Evolutionary conservation across 2,113 vertebrate species (phyloP), one percentile per base, ranked within the genome.

Genomic region (Scartelaos histophorus): DNA sequence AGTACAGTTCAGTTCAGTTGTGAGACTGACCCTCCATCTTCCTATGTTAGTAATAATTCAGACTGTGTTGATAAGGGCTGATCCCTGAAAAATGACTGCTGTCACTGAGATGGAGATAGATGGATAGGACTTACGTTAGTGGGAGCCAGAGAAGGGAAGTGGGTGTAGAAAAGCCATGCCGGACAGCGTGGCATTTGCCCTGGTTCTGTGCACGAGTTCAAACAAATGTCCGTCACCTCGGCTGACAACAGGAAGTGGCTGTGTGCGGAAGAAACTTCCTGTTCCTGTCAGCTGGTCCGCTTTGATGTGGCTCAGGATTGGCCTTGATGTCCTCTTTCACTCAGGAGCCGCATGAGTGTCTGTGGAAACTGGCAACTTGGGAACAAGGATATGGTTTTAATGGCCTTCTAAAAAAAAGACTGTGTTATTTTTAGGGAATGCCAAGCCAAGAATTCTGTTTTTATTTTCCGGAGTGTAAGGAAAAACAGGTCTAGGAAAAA

Each of bases 231-330:
- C 85, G 83, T 92, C 92, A 92, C 88, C 88, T 91, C 74, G 67
- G 87, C 84, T 85, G 91, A 93, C 91, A 93, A 93, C 91, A 92
- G 90, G 92, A 93, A 92, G 89, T 82, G 25, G 86, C 86, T 92
- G 89, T 85, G 88, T 82, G 90, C 85, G 74, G 88, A 85, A 79
- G 89, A 84, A 92, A 86, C 89, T 90, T 92, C 90, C 90, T 88
- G 90, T 92, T 92, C 91, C 91, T 91, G 87, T 91, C 88, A 87
- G 90, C 85, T 89, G 87, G 89, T 70, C 22, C 9, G 81, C 91
- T 92, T 92, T 91, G 91, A 92, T 89, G 90, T 89, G 71, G 70
- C 73, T 82, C 82, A 79, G 72, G 83, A 80, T 79, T 85, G 88
- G 84, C 90, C 89, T 91, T 91, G 90, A 88, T 89, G 83, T 84